Percentiles rank a stretch among this genome's conserved stretches.
Conservation (phyloP, 2,797 vertebrate species). For the Cheirogaleus major region DNA sequence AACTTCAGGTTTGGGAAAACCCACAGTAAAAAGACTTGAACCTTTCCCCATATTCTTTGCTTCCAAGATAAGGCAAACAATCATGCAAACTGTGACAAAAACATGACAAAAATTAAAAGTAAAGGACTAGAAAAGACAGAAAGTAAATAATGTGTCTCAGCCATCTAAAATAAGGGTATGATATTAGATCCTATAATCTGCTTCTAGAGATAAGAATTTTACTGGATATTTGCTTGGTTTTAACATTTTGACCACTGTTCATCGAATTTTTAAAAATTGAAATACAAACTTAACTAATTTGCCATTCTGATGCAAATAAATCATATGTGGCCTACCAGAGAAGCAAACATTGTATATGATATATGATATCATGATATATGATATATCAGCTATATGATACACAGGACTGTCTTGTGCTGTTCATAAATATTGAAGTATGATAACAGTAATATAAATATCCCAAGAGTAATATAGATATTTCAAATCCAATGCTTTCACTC, state of each 20-base stretch:
- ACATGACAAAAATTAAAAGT: background rate
- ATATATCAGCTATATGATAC: background rate
- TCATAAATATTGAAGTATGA: background rate
- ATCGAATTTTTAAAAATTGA: background rate
- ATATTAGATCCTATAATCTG: background rate
- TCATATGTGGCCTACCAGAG: background rate
- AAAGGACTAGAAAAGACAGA: background rate
- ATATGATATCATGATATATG: too few species aligned
- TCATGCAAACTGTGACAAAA: background rate
- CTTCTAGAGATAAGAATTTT: background rate
- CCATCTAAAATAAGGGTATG: background rate
- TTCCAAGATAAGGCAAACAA: slow-evolving; percentile 33
- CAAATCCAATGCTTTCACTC: background rate
- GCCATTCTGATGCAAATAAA: background rate
- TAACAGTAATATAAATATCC: background rate
- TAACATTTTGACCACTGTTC: background rate
- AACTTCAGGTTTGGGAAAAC: background rate
- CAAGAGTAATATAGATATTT: background rate
- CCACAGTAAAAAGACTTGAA: background rate
- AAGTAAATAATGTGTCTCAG: background rate
- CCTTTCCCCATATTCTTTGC: background rate
- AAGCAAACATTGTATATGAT: background rate
- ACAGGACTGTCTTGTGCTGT: too few species aligned
- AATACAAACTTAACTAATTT: background rate
- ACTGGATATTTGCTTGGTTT: background rate